phyloP scores from a whole-genome alignment of 2,113 vertebrate species.

The Cichladusa arquata region DNA sequence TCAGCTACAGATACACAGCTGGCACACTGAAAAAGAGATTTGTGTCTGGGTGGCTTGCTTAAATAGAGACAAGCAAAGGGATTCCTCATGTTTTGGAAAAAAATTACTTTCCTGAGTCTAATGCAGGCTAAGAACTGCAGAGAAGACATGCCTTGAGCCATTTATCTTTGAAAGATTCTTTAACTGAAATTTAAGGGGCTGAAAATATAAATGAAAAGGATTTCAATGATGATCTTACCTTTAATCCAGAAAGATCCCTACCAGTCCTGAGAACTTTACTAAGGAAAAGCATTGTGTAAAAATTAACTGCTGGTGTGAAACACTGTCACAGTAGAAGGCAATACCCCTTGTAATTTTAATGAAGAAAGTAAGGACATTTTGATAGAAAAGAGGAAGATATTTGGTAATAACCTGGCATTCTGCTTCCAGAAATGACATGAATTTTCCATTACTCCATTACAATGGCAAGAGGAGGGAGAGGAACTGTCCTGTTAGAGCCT shows the following conservation, averaged over 20 bases:
- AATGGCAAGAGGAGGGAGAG: background rate
- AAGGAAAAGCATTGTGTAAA: background rate
- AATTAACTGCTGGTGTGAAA: background rate
- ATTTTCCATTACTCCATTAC: background rate
- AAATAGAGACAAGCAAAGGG: background rate
- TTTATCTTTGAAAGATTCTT: slow-evolving; percentile 37
- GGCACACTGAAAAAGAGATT: background rate
- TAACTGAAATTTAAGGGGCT: slow-evolving; percentile 42
- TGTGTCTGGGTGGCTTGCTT: background rate
- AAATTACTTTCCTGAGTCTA: background rate
- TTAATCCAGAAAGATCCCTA: slow-evolving; percentile 28
- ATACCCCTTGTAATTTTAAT: background rate
- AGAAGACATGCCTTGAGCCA: slow-evolving; percentile 20
- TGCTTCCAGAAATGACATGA: background rate
- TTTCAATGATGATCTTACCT: slow-evolving; percentile 34
- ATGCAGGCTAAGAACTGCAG: background rate
- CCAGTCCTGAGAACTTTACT: background rate
- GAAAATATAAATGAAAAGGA: slow-evolving; percentile 31
- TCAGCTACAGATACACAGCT: background rate
- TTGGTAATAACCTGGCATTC: background rate
- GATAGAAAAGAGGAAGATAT: background rate
- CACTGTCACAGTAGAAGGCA: background rate
- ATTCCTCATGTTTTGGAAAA: background rate
- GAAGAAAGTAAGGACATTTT: background rate
- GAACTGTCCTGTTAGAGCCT: background rate